Percentiles rank a stretch among this genome's conserved stretches.
Evolutionary conservation across 2,888 invertebrate species (phyloP).

Genomic region (Aphelenchoides bicaudatus): DNA sequence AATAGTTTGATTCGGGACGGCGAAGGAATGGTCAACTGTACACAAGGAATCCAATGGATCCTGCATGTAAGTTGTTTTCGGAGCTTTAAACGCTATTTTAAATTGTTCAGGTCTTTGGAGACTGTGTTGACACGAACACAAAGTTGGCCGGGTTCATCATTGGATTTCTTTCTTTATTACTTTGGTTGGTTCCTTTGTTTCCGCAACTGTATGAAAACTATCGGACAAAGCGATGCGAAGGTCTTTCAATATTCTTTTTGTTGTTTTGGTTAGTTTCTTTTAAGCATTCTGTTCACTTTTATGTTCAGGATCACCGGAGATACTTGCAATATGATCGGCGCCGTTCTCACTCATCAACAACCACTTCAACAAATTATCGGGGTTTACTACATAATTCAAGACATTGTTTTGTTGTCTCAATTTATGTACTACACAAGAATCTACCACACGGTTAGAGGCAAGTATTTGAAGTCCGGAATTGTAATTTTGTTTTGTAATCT

Average conservation of each 20-base stretch:
- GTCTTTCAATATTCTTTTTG: slow-evolving; percentile 61
- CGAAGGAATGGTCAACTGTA: slow-evolving; percentile 24
- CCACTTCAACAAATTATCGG: slow-evolving; percentile 59
- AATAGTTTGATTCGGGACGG: slow-evolving; percentile 6
- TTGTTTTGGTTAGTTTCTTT: slow-evolving; percentile 60
- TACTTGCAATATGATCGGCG: slow-evolving; percentile 62
- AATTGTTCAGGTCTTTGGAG: slow-evolving; percentile 37
- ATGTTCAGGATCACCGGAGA: slow-evolving; percentile 60
- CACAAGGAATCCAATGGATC: slow-evolving; percentile 37
- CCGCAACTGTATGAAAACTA: slow-evolving; percentile 60
- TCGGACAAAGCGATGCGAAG: slow-evolving; percentile 59
- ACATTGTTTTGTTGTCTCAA: slow-evolving; percentile 52
- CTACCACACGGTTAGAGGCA: slow-evolving; percentile 37
- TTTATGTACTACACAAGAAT: slow-evolving; percentile 52
- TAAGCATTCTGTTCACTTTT: neutral
- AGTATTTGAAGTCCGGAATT: slow-evolving; percentile 13
- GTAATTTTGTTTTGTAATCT: slow-evolving; percentile 8
- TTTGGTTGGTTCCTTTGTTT: slow-evolving; percentile 48
- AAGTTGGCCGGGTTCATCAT: slow-evolving; percentile 38
- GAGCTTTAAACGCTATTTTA: neutral
- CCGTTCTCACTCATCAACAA: slow-evolving; percentile 61
- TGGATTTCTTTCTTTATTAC: slow-evolving; percentile 38
- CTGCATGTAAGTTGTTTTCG: slow-evolving; percentile 27
- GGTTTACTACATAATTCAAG: slow-evolving; percentile 58
- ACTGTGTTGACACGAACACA: slow-evolving; percentile 39